Evolutionary conservation across 2,888 invertebrate genomes (phyloP).

Genomic region (Ceriagrion tenellum): DNA sequence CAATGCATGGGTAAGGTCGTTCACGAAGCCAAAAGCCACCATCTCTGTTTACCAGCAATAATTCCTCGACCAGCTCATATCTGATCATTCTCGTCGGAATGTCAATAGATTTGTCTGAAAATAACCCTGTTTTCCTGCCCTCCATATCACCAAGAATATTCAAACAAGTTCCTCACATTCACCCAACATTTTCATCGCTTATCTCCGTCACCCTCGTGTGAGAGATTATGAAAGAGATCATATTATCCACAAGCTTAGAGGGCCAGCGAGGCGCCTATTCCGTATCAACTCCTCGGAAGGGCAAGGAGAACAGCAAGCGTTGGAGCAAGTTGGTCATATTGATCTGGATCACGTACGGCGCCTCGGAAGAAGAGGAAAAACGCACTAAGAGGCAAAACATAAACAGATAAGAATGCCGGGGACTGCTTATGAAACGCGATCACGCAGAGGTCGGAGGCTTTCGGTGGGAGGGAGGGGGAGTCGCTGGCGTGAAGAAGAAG

Average conservation of each 20-base stretch:
- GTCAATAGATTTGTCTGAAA: too few species aligned
- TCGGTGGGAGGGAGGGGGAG: too few species aligned
- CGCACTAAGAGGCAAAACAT: background rate
- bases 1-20: too few species aligned
- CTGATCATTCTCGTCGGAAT: too few species aligned
- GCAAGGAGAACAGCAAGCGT: background rate
- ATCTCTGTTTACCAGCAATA: too few species aligned
- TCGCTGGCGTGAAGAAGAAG: background rate
- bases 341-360: background rate
- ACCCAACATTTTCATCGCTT: background rate
- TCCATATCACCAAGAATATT: background rate
- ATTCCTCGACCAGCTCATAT: too few species aligned
- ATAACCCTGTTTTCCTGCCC: background rate
- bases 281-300: background rate
- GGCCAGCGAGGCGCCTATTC: background rate
- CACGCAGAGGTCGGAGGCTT: background rate
- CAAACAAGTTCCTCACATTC: background rate
- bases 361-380: slow-evolving; percentile 9
- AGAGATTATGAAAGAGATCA: background rate
- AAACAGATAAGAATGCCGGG: background rate
- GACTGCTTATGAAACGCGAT: slow-evolving; percentile 11
- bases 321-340: background rate
- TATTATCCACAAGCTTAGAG: background rate
- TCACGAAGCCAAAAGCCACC: too few species aligned
- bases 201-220: background rate